Evolutionary conservation across 2,888 invertebrate species (phyloP), one percentile per base, ranked within the genome.

Genomic region (Lithodes maja): DNA sequence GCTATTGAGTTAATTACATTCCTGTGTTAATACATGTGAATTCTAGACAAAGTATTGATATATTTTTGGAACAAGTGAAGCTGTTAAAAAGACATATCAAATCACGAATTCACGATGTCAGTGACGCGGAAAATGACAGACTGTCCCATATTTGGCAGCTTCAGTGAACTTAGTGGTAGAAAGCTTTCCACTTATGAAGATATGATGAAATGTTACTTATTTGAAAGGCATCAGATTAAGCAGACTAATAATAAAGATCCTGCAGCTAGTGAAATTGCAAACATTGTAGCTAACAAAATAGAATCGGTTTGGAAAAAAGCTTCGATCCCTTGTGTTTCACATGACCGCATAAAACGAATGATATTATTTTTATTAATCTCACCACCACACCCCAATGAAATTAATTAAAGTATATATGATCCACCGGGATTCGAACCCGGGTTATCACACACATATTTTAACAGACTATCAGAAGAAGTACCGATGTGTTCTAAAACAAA

Each of bases 161-260:
- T 61, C 61, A 61, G 61, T 61, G 61, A 61, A 12, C 61, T 61
- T 61, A 61, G 61, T 61, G 61, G 61, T 61, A 61, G 61, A 61
- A 61, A 7, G 61, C 61, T 61, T 61, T 12, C 61, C 61, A 61
- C 61, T 61, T 61, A 61, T 61, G 61, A 61, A 12, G 61, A 61
- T 61, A 61, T 61, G 61, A 61, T 61, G 61, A 61, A 61, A 12
- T 61, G 61, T 12, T 61, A 61, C 61, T 61, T 61, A 61, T 61
- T 61, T 61, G 61, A 61, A 61, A 61, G 61, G 12, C 61, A 61
- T 12, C 61, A 61, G 61, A 61, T 61, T 61, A 61, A 61, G 12
- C 61, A 61, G 61, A 61, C 61, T 61, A 61, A 61, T 61, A 61
- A 61, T 61, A 61, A 61, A 61, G 61, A 61, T 61, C 61, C 61